Base-by-base conservation (phyloP, 2,888 invertebrate species). In the Altica lythri region DNA sequence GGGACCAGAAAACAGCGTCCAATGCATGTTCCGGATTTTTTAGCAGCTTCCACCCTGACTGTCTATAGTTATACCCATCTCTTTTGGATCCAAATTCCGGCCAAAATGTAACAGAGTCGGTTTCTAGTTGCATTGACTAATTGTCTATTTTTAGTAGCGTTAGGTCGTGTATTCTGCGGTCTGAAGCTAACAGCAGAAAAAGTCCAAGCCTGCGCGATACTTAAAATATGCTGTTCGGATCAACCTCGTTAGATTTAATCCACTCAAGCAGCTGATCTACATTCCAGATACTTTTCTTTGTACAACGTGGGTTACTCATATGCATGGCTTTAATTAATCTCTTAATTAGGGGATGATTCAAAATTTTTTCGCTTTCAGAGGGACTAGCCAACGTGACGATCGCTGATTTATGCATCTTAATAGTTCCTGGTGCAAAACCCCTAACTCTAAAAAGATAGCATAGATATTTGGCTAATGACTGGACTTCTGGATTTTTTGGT, bases 11-110 rank as follows among this genome's bases (percentile, higher is more conserved):
- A 9, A 56, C 46, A 1, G 51, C 44, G 29, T 62, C 53, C 6
- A 58, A 32, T 5, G 17, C 12, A 12, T 19, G 4, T n/a, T 60
- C 46, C 1, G 17, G 5, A 22, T 27, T 30, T 9, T 16, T 53
- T 9, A 29, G 16, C 10, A 62, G 43, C 18, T 55, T 53, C 62
- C 62, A 62, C 1, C 56, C 60, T 2, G 55, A 61, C 38, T 60
- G 57, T 9, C 50, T 35, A 22, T 32, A 27, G n/a, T 8, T 13
- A n/a, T 1, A n/a, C 2, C 22, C 48, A 19, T 66, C 65, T 0
- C 64, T 67, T 53, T 66, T 67, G 2, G 66, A 67, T 0, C 66
- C 63, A 29, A 64, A 67, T 9, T 34, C 18, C n/a, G 65, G 65
- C 61, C 61, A 63, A 27, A 68, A 52, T 8, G 53, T 50, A 6